These are phyloP conservation scores for Aproaerema taeniolella DNA, from an alignment of 2,888 invertebrate species.

Conservation along the genomic window DNA sequence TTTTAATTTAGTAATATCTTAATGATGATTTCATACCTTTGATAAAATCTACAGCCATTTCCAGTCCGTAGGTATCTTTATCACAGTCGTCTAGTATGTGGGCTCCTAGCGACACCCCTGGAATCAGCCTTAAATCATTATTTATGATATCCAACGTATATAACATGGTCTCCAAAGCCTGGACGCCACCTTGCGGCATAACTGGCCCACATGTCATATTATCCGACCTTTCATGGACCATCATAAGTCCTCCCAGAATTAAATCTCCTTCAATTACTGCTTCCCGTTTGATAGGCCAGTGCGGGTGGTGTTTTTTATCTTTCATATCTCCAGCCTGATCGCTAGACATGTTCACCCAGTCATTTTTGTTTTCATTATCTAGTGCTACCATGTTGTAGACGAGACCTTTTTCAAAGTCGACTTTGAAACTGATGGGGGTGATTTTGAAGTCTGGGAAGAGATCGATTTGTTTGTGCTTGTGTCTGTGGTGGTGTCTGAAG, in stretches of 20 bases:
- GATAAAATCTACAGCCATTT: conserved; percentile 97
- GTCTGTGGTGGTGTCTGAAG: conserved; percentile 51
- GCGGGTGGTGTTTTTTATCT: conserved; percentile 53
- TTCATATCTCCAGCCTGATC: conserved; percentile 59
- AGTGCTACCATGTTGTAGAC: conserved; percentile 29
- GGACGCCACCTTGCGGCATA: conserved; percentile 95
- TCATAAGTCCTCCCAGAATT: conserved; percentile 94
- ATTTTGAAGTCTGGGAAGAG: conserved; percentile 29
- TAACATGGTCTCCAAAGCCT: conserved; percentile 94
- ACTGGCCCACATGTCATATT: conserved; percentile 92
- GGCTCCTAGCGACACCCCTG: conserved; percentile 89
- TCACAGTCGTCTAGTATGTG: conserved; percentile 96
- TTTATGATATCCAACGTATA: conserved; percentile 92
- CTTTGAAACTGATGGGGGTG: conserved; percentile 31
- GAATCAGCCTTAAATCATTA: conserved; percentile 79
- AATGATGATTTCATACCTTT: conserved; percentile 96
- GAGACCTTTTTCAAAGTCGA: conserved; percentile 38
- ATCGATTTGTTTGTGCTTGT: conserved; percentile 50
- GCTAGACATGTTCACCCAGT: conserved; percentile 58
- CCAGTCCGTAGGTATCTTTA: conserved; percentile 95
- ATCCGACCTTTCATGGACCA: conserved; percentile 94
- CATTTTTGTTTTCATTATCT: conserved; percentile 38
- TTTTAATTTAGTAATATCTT: no score
- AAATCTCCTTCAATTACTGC: conserved; percentile 93
- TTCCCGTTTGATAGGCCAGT: conserved; percentile 91